Conservation (phyloP, 2,888 invertebrate genomes). For the Osedax frankpressi region DNA sequence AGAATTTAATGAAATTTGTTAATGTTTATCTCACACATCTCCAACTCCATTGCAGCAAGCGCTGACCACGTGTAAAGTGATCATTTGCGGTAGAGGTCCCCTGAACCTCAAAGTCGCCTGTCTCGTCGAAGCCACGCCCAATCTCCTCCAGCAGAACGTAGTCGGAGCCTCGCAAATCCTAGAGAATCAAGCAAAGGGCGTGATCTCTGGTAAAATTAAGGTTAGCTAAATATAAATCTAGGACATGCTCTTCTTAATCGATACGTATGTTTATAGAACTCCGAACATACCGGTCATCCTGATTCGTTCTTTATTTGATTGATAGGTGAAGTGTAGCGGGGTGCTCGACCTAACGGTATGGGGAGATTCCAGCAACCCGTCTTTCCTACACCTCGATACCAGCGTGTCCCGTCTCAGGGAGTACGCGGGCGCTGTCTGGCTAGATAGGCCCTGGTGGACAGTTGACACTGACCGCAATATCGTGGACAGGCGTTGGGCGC, state of each 20-base stretch:
- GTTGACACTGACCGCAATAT: constrained; percentile 36
- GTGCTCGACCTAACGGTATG: constrained; percentile 41
- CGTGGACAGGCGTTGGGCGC: constrained; percentile 40
- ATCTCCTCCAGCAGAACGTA: constrained; percentile 36
- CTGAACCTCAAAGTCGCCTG: constrained; percentile 38
- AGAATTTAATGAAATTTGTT: no score
- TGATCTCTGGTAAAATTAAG: constrained; percentile 34
- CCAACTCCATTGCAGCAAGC: no score
- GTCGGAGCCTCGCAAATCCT: constrained; percentile 35
- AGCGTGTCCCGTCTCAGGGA: constrained; percentile 33
- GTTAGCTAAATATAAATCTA: no score
- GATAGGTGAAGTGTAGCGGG: constrained; percentile 34
- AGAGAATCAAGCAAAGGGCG: constrained; percentile 39
- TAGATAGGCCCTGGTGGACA: constrained; percentile 38
- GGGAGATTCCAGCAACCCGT: constrained; percentile 37
- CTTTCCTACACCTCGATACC: constrained; percentile 26
- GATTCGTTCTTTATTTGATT: no score
- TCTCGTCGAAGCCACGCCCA: constrained; percentile 36
- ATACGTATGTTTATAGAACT: no score
- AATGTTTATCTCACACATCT: no score
- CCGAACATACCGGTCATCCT: no score
- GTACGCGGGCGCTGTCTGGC: constrained; percentile 42
- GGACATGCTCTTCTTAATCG: no score
- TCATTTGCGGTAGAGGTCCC: constrained; percentile 38
- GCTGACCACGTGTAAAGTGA: constrained; percentile 34